Percentiles rank a stretch among this genome's conserved stretches.
These are phyloP conservation scores for Eurytoma californica DNA, from an alignment of 2,888 invertebrate species.

Conservation along the genomic window DNA sequence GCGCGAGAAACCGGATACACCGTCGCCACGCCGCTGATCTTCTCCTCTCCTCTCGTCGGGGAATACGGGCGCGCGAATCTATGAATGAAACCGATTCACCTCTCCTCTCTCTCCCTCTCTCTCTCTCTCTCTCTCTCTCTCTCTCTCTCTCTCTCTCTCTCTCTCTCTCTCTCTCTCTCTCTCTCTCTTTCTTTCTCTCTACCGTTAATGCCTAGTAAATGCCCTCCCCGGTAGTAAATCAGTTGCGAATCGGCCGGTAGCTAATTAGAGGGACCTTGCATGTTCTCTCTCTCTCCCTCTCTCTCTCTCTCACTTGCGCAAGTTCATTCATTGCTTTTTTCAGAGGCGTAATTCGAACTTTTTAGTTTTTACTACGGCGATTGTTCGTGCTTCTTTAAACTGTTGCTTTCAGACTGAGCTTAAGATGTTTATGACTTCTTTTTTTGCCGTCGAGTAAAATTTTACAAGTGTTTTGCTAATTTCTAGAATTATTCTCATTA, in stretches of 20 bases:
- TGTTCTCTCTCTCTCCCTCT: slow-evolving; percentile 12
- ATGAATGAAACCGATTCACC: slow-evolving; percentile 57
- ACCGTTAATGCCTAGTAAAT: slow-evolving; percentile 64
- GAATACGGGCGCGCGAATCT: slow-evolving; percentile 55
- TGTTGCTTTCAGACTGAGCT: not conserved
- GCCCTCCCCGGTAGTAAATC: slow-evolving; percentile 60
- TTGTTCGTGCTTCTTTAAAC: not conserved
- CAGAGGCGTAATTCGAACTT: not conserved
- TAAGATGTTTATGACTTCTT: too few species aligned
- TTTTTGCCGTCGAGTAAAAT: not conserved
- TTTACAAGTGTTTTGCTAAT: too few species aligned
- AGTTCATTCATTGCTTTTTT: not conserved
- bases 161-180: slow-evolving; percentile 11
- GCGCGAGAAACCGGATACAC: slow-evolving; percentile 55
- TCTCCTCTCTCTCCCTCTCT: slow-evolving; percentile 14
- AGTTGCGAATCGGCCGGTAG: slow-evolving; percentile 64
- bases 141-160: slow-evolving; percentile 12
- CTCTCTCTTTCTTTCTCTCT: slow-evolving; percentile 44
- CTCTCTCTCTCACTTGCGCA: slow-evolving; percentile 26
- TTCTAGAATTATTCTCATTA: too few species aligned
- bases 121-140: slow-evolving; percentile 44
- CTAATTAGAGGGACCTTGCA: slow-evolving; percentile 62
- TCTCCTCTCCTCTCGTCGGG: slow-evolving; percentile 15
- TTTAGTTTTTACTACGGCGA: not conserved
- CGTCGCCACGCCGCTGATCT: slow-evolving; percentile 11